Base-by-base conservation (phyloP, 2,113 vertebrate species). In the Pionites leucogaster region DNA sequence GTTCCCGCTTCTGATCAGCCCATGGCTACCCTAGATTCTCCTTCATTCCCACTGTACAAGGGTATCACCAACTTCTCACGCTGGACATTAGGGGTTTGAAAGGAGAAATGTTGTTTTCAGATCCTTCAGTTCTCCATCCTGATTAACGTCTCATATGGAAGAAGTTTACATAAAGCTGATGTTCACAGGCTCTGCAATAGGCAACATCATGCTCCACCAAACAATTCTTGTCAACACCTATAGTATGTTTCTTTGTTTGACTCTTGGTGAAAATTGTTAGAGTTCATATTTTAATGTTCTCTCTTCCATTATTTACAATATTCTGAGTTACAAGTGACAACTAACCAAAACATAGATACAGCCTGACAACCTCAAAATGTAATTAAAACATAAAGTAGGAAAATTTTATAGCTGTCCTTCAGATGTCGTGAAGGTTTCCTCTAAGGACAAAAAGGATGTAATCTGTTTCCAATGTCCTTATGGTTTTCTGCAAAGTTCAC, bases 371-470 rank as follows among this genome's bases (percentile, higher is more conserved):
- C 92, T 50, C 83, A 92, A 81, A 89, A 93, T 90, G 71, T 53
- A 84, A 95, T 95, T 97, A 96, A 95, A 96, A 90, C 63, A 82
- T 63, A 89, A 91, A 96, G 92, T 68, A 95, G 65, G 52, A 92
- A 92, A 72, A 94, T 46, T 85, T 97, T 95, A 93, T 96, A 96
- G 84, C 95, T 98, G 96, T 90, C 88, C 70, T 89, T 95, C 97
- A 97, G 94, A 98, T 97, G 97, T 96, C 81, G 76, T 87, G 20
- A 96, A 96, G 47, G 96, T 89, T 93, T 96, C 94, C 92, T 96
- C 75, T 82, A 88, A 95, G 83, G 41, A 82, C 71, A 78, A 83
- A 86, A 90, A 76, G 91, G 60, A 70, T 64, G 31, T 91, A 74
- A 79, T 86, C 72, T 82, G 27, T 76, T 91, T 90, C 60, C 13